Evolutionary conservation across 2,888 invertebrate species (phyloP).

Genomic region (Diarsia dahlii): DNA sequence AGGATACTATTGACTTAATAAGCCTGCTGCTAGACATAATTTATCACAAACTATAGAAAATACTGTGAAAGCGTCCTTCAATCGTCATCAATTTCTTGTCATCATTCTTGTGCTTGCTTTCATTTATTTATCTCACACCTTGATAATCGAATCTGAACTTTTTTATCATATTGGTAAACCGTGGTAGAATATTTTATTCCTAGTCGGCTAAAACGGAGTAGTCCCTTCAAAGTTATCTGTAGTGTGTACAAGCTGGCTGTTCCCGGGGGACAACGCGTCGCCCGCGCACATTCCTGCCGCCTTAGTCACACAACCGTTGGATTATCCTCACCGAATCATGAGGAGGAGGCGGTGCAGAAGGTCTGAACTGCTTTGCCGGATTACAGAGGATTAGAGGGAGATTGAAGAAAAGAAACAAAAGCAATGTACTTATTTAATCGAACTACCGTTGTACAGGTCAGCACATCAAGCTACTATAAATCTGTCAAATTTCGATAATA

Average conservation of each 20-base stretch:
- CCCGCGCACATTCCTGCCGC: constrained; percentile 64
- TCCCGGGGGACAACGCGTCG: constrained; percentile 59
- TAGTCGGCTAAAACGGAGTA: neutral
- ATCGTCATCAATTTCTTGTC: neutral
- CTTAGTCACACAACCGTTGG: constrained; percentile 71
- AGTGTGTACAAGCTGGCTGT: constrained; percentile 28
- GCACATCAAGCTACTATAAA: too few relatives aligned
- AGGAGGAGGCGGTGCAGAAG: constrained; percentile 52
- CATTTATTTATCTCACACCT: neutral
- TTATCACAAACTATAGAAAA: neutral
- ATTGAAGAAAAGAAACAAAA: neutral
- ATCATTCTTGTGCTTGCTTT: neutral
- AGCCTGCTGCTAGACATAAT: too few relatives aligned
- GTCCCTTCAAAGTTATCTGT: constrained; percentile 19
- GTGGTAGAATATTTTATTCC: neutral
- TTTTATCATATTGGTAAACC: neutral
- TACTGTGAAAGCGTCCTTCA: neutral
- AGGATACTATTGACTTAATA: neutral
- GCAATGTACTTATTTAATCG: neutral
- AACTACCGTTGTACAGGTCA: neutral
- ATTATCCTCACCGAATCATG: constrained; percentile 60
- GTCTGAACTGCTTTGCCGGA: constrained; percentile 5
- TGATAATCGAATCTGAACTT: neutral
- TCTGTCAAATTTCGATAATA: too few relatives aligned
- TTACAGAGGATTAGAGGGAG: neutral